Conservation (phyloP, 2,797 vertebrate species). For the Numenius phaeopus region DNA sequence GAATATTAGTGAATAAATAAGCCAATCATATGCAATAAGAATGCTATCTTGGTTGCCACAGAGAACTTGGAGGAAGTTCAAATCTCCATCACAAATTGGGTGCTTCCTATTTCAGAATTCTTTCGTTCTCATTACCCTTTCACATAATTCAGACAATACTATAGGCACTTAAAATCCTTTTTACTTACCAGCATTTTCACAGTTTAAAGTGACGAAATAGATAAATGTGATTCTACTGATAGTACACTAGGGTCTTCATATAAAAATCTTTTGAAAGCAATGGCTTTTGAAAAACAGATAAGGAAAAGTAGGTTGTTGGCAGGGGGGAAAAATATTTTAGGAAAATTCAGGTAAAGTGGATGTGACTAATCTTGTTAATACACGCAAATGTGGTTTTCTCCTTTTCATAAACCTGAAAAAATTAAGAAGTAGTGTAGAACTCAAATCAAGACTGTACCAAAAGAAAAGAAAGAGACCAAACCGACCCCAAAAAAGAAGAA, state of each 20-base stretch:
- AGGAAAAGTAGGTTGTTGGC: not conserved
- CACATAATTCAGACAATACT: not conserved
- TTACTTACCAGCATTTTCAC: conserved; percentile 14
- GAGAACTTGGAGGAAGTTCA: not conserved
- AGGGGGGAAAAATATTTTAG: not conserved
- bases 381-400: not conserved
- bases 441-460: not conserved
- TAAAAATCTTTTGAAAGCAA: conserved; percentile 6
- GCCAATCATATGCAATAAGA: not conserved
- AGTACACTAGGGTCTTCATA: not conserved
- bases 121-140: not conserved
- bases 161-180: not conserved
- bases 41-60: not conserved
- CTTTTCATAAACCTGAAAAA: not conserved
- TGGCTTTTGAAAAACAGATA: not conserved
- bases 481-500: not conserved
- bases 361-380: not conserved
- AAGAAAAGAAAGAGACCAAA: not conserved
- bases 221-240: not conserved
- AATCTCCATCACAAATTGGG: not conserved
- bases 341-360: not conserved
- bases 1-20: not conserved
- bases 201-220: not conserved
- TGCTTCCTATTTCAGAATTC: not conserved
- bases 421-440: not conserved